These are phyloP conservation scores for Caenorhabditis remanei DNA, from an alignment of 1,140 invertebrate species.

Conservation along the genomic window DNA sequence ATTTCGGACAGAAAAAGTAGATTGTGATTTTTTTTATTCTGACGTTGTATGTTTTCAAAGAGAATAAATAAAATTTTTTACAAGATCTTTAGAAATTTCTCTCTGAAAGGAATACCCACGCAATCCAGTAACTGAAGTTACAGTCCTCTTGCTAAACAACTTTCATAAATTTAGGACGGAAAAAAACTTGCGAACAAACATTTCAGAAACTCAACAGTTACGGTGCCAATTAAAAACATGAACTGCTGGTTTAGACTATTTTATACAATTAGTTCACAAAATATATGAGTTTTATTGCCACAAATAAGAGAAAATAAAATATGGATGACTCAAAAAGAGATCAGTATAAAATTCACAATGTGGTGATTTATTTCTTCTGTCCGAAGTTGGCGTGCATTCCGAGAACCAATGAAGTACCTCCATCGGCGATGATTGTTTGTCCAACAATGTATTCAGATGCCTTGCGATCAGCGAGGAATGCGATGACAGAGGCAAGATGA, in stretches of 20 bases:
- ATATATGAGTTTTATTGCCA: background rate
- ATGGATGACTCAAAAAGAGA: background rate
- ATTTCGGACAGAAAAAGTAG: background rate
- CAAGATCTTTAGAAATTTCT: too few species aligned
- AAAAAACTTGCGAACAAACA: too few species aligned
- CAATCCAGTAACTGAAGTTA: too few species aligned
- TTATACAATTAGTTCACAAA: background rate
- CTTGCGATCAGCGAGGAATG: constrained; percentile 55
- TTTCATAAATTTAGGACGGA: too few species aligned
- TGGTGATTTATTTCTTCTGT: background rate
- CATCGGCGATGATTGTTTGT: constrained; percentile 51
- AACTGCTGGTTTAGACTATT: too few species aligned
- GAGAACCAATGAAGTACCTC: constrained; percentile 30
- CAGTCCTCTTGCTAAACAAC: too few species aligned
- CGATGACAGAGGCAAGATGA: constrained; percentile 26
- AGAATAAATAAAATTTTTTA: too few species aligned
- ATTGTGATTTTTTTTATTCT: too few species aligned
- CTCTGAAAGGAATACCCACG: too few species aligned
- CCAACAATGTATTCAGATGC: constrained; percentile 57
- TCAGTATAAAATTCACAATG: background rate
- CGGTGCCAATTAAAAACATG: too few species aligned
- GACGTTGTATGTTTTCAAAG: too few species aligned
- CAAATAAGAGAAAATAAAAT: background rate
- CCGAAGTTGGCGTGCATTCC: background rate
- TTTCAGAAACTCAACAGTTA: too few species aligned